Base-by-base conservation (phyloP, 2,888 invertebrate genomes). In the Phortica magna region DNA sequence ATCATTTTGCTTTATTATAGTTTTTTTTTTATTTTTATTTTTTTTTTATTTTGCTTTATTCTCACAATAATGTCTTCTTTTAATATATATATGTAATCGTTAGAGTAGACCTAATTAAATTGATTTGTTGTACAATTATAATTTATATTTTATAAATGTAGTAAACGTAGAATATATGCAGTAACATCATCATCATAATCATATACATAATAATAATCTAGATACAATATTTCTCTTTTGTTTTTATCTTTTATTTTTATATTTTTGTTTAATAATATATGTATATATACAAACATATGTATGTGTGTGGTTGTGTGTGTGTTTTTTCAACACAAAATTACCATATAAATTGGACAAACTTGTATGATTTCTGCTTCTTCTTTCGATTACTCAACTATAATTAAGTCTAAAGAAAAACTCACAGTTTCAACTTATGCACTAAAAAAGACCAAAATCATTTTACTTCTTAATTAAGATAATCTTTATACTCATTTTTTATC, bases 131-230 rank as follows among this genome's bases (percentile, higher is more conserved):
- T 48, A 19, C 22, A 22, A 4, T 61, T 61, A 61, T 61, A 55
- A 55, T 59, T 59, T 19, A 22, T 76, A 78, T 76, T 78, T 83
- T 85, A 85, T 87, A 88, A 85, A 85, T 85, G 88, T 85, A 88
- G 88, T 88, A 85, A 85, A 88, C 85, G 87, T 88, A 83, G 83
- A 53, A 48, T 61, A 61, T 61, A 61, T 61, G 61, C 61, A 22
- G 22, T 61, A 70, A 70, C 48, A 41, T 70, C 42, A 70, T 22
- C 43, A 53, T 53, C 22, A 59, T 59, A 4, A 59, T 59, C 59
- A 7, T 61, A n/a, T 17, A 17, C 10, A 22, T 22, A 59, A 59
- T 59, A 17, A 61, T 61, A 61, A 61, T 19, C 61, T 61, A 61
- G 22, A 61, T 61, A 61, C 61, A 61, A 61, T 61, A 61, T n/a